A percentile compares a stretch with the other conserved stretches of the same genome.
Conservation (phyloP, 1,140 invertebrate species). For the Littorina saxatilis region DNA sequence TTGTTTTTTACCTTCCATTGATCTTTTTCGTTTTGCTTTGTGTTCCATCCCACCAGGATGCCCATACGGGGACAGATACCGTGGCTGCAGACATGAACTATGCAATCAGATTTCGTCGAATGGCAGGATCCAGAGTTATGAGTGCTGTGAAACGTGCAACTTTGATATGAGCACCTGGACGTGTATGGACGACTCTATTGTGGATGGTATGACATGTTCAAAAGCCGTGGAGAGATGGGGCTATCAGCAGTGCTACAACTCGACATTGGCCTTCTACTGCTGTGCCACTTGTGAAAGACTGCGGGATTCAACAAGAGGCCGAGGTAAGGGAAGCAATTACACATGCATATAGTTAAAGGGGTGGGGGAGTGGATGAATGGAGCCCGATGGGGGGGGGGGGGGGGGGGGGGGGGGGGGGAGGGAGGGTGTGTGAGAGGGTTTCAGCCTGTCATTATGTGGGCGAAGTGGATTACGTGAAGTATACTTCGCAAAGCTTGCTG, state of each 20-base stretch:
- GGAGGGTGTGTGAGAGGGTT: no score
- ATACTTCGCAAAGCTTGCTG: no score
- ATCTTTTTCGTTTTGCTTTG: no score
- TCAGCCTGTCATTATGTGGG: no score
- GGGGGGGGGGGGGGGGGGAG: no score
- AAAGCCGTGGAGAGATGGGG: background rate
- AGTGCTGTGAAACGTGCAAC: slow-evolving; percentile 50
- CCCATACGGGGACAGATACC: slow-evolving; percentile 44
- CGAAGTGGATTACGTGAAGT: no score
- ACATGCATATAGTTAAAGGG: no score
- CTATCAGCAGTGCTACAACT: slow-evolving; percentile 21
- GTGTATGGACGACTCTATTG: background rate
- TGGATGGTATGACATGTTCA: background rate
- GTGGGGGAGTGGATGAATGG: no score
- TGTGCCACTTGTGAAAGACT: slow-evolving; percentile 7
- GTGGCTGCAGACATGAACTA: slow-evolving; percentile 16
- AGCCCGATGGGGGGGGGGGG: no score
- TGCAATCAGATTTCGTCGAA: slow-evolving; percentile 34
- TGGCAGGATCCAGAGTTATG: slow-evolving; percentile 34
- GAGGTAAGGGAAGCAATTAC: no score
- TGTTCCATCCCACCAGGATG: slow-evolving; percentile 36
- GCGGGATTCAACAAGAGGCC: background rate
- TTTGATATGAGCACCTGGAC: background rate
- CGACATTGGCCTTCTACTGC: slow-evolving; percentile 23
- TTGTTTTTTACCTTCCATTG: no score